Percentiles rank a stretch among this genome's conserved stretches.
Evolutionary conservation across 2,113 vertebrate genomes (phyloP).

Genomic region (Mungos mungo): DNA sequence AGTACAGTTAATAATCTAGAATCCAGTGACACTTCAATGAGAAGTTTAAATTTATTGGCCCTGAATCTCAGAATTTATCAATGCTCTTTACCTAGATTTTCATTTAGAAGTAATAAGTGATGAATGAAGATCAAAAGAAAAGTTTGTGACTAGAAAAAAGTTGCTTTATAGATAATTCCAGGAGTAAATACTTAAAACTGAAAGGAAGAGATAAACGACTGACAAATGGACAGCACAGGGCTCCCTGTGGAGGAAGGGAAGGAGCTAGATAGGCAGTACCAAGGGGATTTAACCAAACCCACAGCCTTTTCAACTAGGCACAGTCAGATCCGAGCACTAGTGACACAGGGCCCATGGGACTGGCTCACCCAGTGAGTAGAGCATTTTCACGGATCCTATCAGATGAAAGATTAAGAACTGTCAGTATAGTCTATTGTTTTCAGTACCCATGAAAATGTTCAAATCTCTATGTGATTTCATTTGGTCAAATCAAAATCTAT

Average conservation of each 20-base stretch:
- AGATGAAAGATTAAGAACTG: neutral
- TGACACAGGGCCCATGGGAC: neutral
- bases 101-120: slow-evolving; percentile 74
- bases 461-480: neutral
- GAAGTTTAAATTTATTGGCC: slow-evolving; percentile 43
- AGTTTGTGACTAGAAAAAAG: slow-evolving; percentile 53
- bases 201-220: neutral
- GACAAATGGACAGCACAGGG: neutral
- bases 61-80: slow-evolving; percentile 60
- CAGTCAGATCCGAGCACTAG: neutral
- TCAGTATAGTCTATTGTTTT: neutral
- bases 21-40: slow-evolving; percentile 62
- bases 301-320: neutral
- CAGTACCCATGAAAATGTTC: neutral
- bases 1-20: slow-evolving; percentile 55
- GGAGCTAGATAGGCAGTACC: neutral
- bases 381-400: neutral
- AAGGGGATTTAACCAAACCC: neutral
- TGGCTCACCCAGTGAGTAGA: neutral
- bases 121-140: slow-evolving; percentile 72
- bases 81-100: slow-evolving; percentile 57
- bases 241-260: neutral
- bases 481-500: slow-evolving; percentile 22
- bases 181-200: neutral
- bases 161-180: slow-evolving; percentile 71